Conservation (phyloP, 2,888 invertebrate genomes). For the Cryptosula pallasiana region DNA sequence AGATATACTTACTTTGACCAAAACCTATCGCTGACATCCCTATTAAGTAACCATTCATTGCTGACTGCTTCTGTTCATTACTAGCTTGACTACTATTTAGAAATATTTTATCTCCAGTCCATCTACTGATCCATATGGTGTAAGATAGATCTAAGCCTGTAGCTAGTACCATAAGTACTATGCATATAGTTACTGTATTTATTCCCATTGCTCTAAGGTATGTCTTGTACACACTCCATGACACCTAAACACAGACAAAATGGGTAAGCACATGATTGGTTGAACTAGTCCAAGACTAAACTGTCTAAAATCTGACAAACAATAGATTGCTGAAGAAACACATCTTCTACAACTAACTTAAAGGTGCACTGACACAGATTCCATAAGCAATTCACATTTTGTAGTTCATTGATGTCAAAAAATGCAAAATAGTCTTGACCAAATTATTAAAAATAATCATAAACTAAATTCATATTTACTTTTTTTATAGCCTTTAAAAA, state of each 20-base stretch:
- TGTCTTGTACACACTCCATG: constrained; percentile 9
- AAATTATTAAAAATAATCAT: not conserved
- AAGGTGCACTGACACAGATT: not conserved
- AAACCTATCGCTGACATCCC: constrained; percentile 51
- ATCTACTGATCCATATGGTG: constrained; percentile 40
- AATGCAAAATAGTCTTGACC: too few species aligned
- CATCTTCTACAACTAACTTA: too few species aligned
- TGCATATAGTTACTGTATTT: constrained; percentile 35
- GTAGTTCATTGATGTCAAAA: not conserved
- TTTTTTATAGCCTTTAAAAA: not conserved
- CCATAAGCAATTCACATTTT: not conserved
- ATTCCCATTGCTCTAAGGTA: constrained; percentile 26
- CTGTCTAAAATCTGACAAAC: too few species aligned
- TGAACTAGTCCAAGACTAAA: too few species aligned
- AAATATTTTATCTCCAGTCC: constrained; percentile 35
- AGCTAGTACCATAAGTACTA: constrained; percentile 26
- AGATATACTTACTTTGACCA: constrained; percentile 41
- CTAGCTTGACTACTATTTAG: not conserved
- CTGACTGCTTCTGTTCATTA: not conserved
- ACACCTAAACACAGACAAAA: constrained; percentile 4
- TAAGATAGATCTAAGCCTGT: constrained; percentile 27
- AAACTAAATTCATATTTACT: not conserved
- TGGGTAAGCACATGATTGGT: not conserved
- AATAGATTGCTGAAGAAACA: too few species aligned
- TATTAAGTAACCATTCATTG: constrained; percentile 31